Conservation (phyloP, 2,113 vertebrate genomes). For the Hippocampus abdominalis region DNA sequence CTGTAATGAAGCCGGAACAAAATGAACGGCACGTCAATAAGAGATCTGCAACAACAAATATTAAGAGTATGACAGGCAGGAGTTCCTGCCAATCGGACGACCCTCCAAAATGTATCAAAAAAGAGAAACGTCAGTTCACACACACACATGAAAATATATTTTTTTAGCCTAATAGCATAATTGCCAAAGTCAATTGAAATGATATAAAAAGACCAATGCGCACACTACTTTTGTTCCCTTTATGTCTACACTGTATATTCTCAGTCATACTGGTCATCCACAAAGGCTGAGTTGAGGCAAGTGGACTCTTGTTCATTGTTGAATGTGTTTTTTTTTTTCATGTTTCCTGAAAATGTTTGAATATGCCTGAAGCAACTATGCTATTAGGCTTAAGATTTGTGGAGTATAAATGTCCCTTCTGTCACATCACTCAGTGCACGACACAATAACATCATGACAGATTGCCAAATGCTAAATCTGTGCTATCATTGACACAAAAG, state of each 20-base stretch:
- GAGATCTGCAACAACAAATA: neutral
- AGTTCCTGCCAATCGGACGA: neutral
- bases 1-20: neutral
- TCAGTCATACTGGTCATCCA: neutral
- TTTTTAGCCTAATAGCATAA: neutral
- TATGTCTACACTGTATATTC: neutral
- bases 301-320: too few relatives aligned
- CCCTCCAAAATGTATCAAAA: neutral
- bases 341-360: neutral
- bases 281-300: too few relatives aligned
- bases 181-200: neutral
- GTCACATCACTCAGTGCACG: conserved; percentile 46
- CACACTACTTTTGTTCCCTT: neutral
- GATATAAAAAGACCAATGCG: neutral
- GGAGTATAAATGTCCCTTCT: conserved; percentile 28
- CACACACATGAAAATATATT: conserved; percentile 1
- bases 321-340: neutral
- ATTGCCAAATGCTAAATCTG: conserved; percentile 40
- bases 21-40: neutral
- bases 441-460: conserved; percentile 34
- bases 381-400: neutral
- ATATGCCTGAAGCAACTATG: neutral
- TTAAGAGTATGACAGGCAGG: neutral
- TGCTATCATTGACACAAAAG: conserved; percentile 58
- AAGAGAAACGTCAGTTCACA: neutral